phyloP scores from a whole-genome alignment of 2,888 invertebrate genomes.

The Xestia rhomboidea region DNA sequence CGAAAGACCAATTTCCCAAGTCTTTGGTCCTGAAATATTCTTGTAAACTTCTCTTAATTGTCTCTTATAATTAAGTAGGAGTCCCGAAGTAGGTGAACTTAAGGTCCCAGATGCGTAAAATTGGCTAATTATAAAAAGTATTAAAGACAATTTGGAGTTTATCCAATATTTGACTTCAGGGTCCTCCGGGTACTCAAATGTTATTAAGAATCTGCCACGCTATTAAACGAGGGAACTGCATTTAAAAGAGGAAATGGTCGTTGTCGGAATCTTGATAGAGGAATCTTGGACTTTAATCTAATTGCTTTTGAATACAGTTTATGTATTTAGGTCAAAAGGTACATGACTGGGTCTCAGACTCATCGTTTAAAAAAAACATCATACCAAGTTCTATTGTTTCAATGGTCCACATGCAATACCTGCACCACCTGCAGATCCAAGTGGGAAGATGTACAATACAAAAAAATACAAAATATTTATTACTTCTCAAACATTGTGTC shows the following conservation, averaged over 20 bases:
- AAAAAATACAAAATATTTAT: too few relatives aligned
- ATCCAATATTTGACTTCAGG: conserved; percentile 61
- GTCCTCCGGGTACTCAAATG: conserved; percentile 34
- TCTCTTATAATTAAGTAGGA: conserved; percentile 80
- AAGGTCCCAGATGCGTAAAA: conserved; percentile 79
- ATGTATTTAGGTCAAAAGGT: conserved; percentile 13
- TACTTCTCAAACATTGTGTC: too few relatives aligned
- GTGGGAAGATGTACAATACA: background rate
- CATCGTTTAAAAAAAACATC: background rate
- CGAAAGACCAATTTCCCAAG: conserved; percentile 58
- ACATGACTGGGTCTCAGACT: background rate
- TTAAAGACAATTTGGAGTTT: conserved; percentile 75
- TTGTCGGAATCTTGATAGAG: conserved; percentile 27
- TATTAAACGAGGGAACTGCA: conserved; percentile 52
- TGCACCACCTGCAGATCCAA: background rate
- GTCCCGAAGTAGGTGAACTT: conserved; percentile 75
- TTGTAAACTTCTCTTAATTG: conserved; percentile 74
- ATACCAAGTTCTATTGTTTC: background rate
- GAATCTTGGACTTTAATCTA: conserved; percentile 25
- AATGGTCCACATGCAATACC: background rate
- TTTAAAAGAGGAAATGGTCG: conserved; percentile 46
- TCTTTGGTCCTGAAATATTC: conserved; percentile 2
- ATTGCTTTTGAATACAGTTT: conserved; percentile 6
- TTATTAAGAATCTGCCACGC: conserved; percentile 44
- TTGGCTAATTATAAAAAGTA: conserved; percentile 79